phyloP scores from a whole-genome alignment of 1,140 invertebrate genomes.

The Macrosteles quadrilineatus region DNA sequence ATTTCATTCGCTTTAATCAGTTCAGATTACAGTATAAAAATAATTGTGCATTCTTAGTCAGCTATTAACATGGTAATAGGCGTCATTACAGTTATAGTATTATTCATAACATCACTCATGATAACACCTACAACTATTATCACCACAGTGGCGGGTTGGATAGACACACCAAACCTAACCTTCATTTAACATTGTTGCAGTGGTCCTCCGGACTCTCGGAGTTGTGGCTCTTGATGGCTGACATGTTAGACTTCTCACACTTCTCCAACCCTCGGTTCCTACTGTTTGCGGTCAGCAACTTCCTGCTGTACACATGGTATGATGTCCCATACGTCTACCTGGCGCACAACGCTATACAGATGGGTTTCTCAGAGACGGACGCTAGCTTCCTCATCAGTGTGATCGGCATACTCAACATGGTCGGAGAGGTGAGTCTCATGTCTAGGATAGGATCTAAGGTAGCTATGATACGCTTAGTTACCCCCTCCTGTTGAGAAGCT shows the following conservation, averaged over 20 bases:
- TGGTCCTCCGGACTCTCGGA: constrained; percentile 75
- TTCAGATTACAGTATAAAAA: too few relatives aligned
- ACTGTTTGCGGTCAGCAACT: constrained; percentile 82
- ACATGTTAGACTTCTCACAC: constrained; percentile 79
- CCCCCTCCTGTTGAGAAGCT: too few relatives aligned
- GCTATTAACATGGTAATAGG: too few relatives aligned
- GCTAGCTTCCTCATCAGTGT: constrained; percentile 81
- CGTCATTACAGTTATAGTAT: too few relatives aligned
- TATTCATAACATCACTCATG: too few relatives aligned
- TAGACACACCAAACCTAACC: too few relatives aligned
- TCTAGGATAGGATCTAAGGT: too few relatives aligned
- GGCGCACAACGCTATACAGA: constrained; percentile 70
- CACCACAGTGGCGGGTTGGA: too few relatives aligned
- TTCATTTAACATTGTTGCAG: constrained; percentile 50
- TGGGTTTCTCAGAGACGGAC: constrained; percentile 70
- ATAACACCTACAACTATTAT: too few relatives aligned
- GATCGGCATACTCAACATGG: constrained; percentile 83
- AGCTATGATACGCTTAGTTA: too few relatives aligned
- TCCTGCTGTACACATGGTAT: constrained; percentile 85
- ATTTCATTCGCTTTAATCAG: too few relatives aligned
- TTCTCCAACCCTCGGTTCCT: constrained; percentile 72
- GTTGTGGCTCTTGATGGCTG: constrained; percentile 69
- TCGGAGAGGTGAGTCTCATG: constrained; percentile 81
- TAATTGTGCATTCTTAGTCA: too few relatives aligned
- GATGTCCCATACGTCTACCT: constrained; percentile 88